Evolutionary conservation across 2,113 vertebrate species (phyloP), one percentile per base, ranked within the genome.

Genomic region (Sebastes fasciatus): DNA sequence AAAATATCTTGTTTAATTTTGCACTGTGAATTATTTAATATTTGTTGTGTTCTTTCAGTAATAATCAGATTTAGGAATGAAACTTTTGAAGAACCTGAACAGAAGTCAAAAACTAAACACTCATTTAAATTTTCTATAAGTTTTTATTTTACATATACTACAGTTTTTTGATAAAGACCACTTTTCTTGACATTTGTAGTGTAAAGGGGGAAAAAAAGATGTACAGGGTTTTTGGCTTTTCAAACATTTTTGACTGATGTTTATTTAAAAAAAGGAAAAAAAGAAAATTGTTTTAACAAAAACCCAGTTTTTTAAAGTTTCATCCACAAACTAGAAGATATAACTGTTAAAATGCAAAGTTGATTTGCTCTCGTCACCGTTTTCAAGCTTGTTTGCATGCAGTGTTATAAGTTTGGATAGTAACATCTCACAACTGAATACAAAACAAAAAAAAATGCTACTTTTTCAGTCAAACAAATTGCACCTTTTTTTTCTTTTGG

Each of bases 91-190:
- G 40, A 49, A 8, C 2, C 6, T 19, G 4, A 70, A 51, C 10
- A 80, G 4, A 43, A 72, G 6, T 34, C 43, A 80, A 51, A 63
- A 14, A 75, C 16, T 7, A 10, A 8, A n/a, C n/a, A 66, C 40
- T 77, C 16, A 0, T 42, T 70, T 84, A 48, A 75, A 6, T 93
- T 94, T 94, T 94, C 82, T 93, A 94, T 10, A 94, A 92, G 89
- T 85, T 88, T 94, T 95, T 93, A 94, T 95, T 95, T 91, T 93
- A 94, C 93, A 94, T 93, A 93, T 92, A 93, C 91, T 92, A 94
- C 93, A 95, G 82, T 57, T 83, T 64, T 54, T 91, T 86, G 76
- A 91, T 93, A 92, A 94, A 93, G 86, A 91, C 86, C 79, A 88
- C 65, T 86, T 87, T 91, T 92, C 78, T 91, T 90, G 84, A 93